phyloP scores from a whole-genome alignment of 1,140 invertebrate genomes.

The Pseudomyrmex sp. region DNA sequence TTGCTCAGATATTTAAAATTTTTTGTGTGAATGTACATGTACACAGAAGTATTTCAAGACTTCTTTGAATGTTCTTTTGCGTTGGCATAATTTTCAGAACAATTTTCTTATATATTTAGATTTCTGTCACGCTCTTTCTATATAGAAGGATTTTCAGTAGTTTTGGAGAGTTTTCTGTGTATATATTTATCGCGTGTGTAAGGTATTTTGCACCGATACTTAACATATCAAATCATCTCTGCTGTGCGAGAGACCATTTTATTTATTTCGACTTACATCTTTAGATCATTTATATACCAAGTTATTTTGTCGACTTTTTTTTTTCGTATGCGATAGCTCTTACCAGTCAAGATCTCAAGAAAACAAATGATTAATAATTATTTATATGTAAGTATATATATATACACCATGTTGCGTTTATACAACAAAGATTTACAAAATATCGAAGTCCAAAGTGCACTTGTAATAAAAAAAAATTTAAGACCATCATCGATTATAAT shows the following conservation, averaged over 20 bases:
- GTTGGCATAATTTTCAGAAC: too few species aligned
- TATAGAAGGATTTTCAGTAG: too few species aligned
- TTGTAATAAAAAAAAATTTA: too few species aligned
- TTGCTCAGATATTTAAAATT: slow-evolving; percentile 38
- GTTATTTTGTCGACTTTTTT: not conserved
- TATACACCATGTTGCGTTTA: not conserved
- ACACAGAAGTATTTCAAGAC: too few species aligned
- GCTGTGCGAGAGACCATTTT: slow-evolving; percentile 41
- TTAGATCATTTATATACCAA: slow-evolving; percentile 23
- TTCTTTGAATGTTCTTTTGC: too few species aligned
- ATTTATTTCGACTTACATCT: slow-evolving; percentile 1
- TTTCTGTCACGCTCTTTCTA: too few species aligned
- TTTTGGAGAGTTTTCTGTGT: not conserved
- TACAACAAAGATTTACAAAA: not conserved
- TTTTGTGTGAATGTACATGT: not conserved
- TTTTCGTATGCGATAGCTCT: not conserved
- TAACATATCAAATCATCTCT: slow-evolving; percentile 9
- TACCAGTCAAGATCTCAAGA: slow-evolving; percentile 41
- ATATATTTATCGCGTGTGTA: not conserved
- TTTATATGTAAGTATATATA: slow-evolving; percentile 4
- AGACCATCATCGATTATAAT: too few species aligned
- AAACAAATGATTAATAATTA: slow-evolving; percentile 1
- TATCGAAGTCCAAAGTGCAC: not conserved
- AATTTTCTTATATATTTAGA: too few species aligned
- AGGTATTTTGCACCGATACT: not conserved